These are phyloP conservation scores for Echeneis naucrates DNA, from an alignment of 2,797 vertebrate genomes.

Conservation along the genomic window DNA sequence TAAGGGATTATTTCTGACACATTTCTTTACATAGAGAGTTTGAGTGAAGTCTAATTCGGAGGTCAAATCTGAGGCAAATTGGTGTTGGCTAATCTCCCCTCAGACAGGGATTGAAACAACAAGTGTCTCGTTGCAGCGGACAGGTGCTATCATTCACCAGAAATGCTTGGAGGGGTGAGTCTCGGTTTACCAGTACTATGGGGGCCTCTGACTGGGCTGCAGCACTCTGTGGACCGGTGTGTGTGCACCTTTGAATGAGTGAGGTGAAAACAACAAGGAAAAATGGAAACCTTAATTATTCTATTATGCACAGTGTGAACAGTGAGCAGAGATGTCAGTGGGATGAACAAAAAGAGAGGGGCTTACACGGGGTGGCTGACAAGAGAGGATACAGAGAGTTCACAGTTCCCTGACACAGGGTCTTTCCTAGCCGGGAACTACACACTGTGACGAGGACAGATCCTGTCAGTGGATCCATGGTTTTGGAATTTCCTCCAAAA, in stretches of 20 bases:
- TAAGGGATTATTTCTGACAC: constrained; percentile 78
- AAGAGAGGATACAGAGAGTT: constrained; percentile 58
- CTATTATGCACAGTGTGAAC: constrained; percentile 46
- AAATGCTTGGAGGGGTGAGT: constrained; percentile 53
- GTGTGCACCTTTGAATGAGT: constrained; percentile 32
- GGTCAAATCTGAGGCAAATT: constrained; percentile 79
- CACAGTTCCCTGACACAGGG: constrained; percentile 64
- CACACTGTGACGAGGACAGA: constrained; percentile 78
- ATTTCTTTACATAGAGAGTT: constrained; percentile 64
- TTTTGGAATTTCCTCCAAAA: constrained; percentile 78
- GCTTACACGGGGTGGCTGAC: constrained; percentile 41
- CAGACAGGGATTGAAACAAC: constrained; percentile 79
- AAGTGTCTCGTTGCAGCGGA: constrained; percentile 80
- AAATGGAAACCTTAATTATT: constrained; percentile 52
- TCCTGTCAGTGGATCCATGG: constrained; percentile 76
- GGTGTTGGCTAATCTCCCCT: constrained; percentile 79
- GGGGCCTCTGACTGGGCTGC: constrained; percentile 46
- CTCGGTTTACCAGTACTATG: constrained; percentile 74
- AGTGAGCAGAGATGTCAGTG: constrained; percentile 49
- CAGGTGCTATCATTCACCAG: constrained; percentile 84
- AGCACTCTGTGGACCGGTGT: constrained; percentile 24
- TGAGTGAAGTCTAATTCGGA: constrained; percentile 71
- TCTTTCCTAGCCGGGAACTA: constrained; percentile 68
- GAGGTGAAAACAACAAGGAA: constrained; percentile 48
- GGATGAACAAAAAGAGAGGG: constrained; percentile 36